Conservation (phyloP, 2,113 vertebrate species). For the Mus spicilegus region DNA sequence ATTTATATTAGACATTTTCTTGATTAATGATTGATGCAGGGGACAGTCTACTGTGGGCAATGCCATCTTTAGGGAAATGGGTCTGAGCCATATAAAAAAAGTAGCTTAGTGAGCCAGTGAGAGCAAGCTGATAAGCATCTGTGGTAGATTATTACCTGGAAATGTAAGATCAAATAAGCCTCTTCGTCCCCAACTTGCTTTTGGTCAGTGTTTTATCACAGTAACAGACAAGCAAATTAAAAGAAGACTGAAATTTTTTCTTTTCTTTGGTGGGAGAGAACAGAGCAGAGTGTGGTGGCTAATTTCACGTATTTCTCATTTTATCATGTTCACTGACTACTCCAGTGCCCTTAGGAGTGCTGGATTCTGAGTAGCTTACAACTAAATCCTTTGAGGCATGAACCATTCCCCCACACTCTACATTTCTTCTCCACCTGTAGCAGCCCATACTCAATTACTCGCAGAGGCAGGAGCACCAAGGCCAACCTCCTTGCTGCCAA, state of each 20-base stretch:
- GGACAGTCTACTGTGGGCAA: not conserved
- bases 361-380: not conserved
- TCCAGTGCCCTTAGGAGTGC: not conserved
- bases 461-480: not conserved
- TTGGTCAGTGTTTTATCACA: not conserved
- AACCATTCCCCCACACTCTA: not conserved
- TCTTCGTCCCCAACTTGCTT: no score
- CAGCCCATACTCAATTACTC: not conserved
- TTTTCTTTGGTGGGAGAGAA: not conserved
- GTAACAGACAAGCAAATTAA: not conserved
- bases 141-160: not conserved
- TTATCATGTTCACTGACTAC: not conserved
- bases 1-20: not conserved
- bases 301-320: not conserved
- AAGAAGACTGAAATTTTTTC: not conserved
- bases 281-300: not conserved
- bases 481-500: not conserved
- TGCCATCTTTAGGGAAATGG: not conserved
- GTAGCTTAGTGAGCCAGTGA: not conserved
- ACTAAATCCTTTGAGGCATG: not conserved
- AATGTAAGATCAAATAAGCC: not conserved
- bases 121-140: not conserved
- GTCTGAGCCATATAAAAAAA: not conserved
- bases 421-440: not conserved
- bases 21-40: not conserved